Evolutionary conservation across 1,140 invertebrate species (phyloP).

Genomic region (Oscheius sp.): DNA sequence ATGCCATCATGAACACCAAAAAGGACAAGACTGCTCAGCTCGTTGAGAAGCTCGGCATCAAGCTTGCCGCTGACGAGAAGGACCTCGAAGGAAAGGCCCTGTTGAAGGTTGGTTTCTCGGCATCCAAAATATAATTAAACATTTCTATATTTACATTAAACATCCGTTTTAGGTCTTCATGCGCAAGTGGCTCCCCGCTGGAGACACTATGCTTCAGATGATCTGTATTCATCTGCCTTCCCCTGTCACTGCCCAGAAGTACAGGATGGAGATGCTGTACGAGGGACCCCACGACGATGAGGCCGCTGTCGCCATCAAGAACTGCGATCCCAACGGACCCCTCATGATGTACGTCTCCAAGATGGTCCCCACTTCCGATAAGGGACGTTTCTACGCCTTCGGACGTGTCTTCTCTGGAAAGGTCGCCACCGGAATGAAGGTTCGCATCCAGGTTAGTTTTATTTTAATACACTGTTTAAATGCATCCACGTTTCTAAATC

Average conservation of each 20-base stretch:
- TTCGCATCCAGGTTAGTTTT: slow-evolving; percentile 92
- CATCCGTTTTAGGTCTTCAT: slow-evolving; percentile 76
- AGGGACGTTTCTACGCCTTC: slow-evolving; percentile 99
- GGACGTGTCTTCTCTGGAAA: slow-evolving; percentile 98
- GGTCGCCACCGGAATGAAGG: slow-evolving; percentile 87
- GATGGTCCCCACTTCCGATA: slow-evolving; percentile 99
- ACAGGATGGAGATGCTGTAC: slow-evolving; percentile 97
- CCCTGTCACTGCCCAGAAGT: slow-evolving; percentile 95
- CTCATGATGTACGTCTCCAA: slow-evolving; percentile 99
- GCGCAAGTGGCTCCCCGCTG: slow-evolving; percentile 97
- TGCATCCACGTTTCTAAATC: no score
- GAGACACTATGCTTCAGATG: slow-evolving; percentile 98
- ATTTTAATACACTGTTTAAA: no score
- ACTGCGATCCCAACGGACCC: slow-evolving; percentile 89
- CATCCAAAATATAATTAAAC: slow-evolving; percentile 15
- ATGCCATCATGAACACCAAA: slow-evolving; percentile 94
- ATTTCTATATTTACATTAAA: slow-evolving; percentile 2
- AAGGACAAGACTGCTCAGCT: slow-evolving; percentile 86
- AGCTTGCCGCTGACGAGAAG: slow-evolving; percentile 86
- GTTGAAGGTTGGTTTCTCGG: slow-evolving; percentile 67
- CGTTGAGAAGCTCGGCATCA: slow-evolving; percentile 83
- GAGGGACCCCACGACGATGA: slow-evolving; percentile 96
- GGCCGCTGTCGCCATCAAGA: slow-evolving; percentile 76
- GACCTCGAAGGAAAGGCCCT: slow-evolving; percentile 75
- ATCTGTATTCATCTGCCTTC: slow-evolving; percentile 98